Evolutionary conservation across 2,888 invertebrate species (phyloP).

Genomic region (Cerastis leucographa): DNA sequence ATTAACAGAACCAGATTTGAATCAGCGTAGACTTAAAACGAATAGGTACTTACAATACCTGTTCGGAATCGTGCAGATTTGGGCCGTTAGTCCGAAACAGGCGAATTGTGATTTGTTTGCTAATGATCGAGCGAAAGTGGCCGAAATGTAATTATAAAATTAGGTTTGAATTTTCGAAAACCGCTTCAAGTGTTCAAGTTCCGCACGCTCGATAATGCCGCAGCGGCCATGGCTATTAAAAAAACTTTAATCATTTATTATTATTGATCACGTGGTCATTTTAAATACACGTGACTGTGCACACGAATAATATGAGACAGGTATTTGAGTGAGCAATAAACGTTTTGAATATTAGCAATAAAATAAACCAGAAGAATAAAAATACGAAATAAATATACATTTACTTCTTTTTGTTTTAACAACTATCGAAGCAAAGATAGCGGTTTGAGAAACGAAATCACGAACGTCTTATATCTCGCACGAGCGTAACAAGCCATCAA

Average conservation of each 20-base stretch:
- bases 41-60: constrained; percentile 36
- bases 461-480: constrained; percentile 21
- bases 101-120: constrained; percentile 15
- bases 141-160: constrained; percentile 25
- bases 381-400: neutral
- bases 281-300: constrained; percentile 29
- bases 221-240: constrained; percentile 2
- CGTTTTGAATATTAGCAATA: constrained; percentile 18
- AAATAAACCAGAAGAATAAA: constrained; percentile 7
- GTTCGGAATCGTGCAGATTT: constrained; percentile 36
- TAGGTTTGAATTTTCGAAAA: constrained; percentile 36
- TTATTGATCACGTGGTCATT: constrained; percentile 22
- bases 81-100: neutral
- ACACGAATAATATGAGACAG: constrained; percentile 37
- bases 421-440: constrained; percentile 9
- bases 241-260: constrained; percentile 22
- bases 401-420: neutral
- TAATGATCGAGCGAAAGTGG: constrained; percentile 49
- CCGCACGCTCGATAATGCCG: neutral
- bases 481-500: constrained; percentile 13
- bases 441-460: constrained; percentile 11
- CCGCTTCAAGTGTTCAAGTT: constrained; percentile 21
- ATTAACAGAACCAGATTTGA: constrained; percentile 57
- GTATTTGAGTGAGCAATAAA: constrained; percentile 29
- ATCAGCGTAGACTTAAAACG: constrained; percentile 14